Conservation (phyloP, 2,888 invertebrate genomes). For the Mesorhabditis belari region DNA sequence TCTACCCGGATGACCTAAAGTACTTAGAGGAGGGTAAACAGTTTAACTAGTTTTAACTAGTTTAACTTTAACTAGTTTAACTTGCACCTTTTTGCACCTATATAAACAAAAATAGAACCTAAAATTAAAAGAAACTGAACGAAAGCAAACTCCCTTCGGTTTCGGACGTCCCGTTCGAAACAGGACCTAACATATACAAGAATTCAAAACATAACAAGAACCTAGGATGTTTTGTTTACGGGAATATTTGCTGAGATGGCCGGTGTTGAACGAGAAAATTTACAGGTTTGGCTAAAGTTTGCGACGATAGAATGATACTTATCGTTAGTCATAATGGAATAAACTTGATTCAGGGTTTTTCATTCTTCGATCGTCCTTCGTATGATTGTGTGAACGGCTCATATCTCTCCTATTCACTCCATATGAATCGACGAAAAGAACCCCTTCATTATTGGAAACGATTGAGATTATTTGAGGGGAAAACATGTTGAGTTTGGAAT, state of each 20-base stretch:
- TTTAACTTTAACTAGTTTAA: no score
- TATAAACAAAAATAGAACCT: background rate
- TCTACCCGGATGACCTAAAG: conserved; percentile 64
- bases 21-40: conserved; percentile 68
- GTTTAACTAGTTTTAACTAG: conserved; percentile 75
- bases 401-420: background rate
- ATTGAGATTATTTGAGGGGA: background rate
- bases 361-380: background rate
- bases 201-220: conserved; percentile 10
- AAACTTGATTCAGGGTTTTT: background rate
- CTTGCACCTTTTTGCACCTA: no score
- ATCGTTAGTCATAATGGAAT: no score
- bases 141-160: no score
- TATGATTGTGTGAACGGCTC: background rate
- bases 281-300: background rate
- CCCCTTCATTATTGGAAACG: background rate
- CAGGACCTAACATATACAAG: background rate
- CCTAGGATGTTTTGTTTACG: conserved; percentile 29
- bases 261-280: background rate
- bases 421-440: background rate
- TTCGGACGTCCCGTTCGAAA: background rate
- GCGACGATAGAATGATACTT: no score
- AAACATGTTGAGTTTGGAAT: no score
- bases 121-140: no score
- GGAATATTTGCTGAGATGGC: conserved; percentile 24